phyloP scores from a whole-genome alignment of 1,140 invertebrate species.

The Brachionus asplanchnoidis region DNA sequence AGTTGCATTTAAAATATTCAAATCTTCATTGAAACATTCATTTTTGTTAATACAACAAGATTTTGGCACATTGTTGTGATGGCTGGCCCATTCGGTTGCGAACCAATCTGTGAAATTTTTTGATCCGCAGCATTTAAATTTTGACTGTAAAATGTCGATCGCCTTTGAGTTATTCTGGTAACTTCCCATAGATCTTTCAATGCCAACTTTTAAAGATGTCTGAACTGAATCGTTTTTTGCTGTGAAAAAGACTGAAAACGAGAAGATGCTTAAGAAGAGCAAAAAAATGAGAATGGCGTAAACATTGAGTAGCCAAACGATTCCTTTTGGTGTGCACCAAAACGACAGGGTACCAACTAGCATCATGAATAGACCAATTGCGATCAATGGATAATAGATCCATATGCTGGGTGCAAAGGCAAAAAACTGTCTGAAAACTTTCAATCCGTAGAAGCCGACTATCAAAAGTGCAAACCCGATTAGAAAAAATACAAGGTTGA shows the following conservation, averaged over 20 bases:
- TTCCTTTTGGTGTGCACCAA: slow-evolving; percentile 38
- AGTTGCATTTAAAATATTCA: background rate
- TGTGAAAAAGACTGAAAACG: background rate
- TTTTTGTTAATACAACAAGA: slow-evolving; percentile 21
- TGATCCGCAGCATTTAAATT: slow-evolving; percentile 32
- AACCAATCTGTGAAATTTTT: slow-evolving; percentile 39
- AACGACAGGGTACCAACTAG: slow-evolving; percentile 1
- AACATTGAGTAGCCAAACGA: background rate
- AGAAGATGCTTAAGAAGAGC: slow-evolving; percentile 13
- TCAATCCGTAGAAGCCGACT: background rate
- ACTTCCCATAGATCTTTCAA: background rate
- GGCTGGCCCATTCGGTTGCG: background rate
- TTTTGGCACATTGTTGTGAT: slow-evolving; percentile 10
- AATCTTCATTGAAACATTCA: background rate
- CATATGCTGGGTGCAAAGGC: background rate
- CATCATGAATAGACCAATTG: slow-evolving; percentile 32
- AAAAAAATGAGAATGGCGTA: slow-evolving; percentile 3
- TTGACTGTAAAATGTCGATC: slow-evolving; percentile 21
- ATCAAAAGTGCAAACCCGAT: slow-evolving; percentile 1
- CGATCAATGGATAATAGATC: background rate
- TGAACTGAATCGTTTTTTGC: background rate
- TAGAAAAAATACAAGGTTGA: slow-evolving; percentile 21
- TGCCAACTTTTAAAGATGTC: background rate
- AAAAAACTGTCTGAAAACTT: slow-evolving; percentile 12
- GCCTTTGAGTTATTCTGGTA: slow-evolving; percentile 7